Evolutionary conservation across 2,888 invertebrate species (phyloP).

Genomic region (Unio delphinus): DNA sequence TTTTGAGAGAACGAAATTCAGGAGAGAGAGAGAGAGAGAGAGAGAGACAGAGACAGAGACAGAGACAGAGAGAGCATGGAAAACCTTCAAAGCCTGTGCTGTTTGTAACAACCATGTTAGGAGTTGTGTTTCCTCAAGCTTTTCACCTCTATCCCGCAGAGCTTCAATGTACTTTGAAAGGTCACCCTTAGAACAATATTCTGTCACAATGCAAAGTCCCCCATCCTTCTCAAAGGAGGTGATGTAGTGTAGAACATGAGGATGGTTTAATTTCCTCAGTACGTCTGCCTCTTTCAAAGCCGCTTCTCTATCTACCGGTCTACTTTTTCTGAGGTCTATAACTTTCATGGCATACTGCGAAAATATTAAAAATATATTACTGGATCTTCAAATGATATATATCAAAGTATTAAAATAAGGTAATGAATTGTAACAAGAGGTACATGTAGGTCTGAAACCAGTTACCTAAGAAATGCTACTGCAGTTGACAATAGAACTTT

Average conservation of each 20-base stretch:
- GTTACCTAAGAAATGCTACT: no score
- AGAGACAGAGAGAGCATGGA: no score
- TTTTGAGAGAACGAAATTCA: no score
- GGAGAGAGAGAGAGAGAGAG: no score
- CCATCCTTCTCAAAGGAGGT: constrained; percentile 54
- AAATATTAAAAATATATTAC: background rate
- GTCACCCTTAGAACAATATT: constrained; percentile 72
- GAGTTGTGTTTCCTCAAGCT: constrained; percentile 69
- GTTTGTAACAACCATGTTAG: constrained; percentile 70
- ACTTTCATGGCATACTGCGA: constrained; percentile 70
- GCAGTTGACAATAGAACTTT: no score
- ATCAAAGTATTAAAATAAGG: no score
- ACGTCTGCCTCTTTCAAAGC: constrained; percentile 69
- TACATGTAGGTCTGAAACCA: no score
- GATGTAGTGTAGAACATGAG: constrained; percentile 39
- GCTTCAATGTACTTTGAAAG: constrained; percentile 62
- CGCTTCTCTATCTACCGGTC: constrained; percentile 61
- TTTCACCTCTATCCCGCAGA: constrained; percentile 46
- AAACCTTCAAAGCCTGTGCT: constrained; percentile 43
- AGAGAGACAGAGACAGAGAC: no score
- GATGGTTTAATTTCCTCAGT: constrained; percentile 44
- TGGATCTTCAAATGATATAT: no score
- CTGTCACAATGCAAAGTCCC: constrained; percentile 71
- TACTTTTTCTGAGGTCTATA: constrained; percentile 63
- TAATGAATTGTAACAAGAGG: no score